These are phyloP conservation scores for Theristicus caerulescens DNA, from an alignment of 2,113 vertebrate species.

Conservation along the genomic window DNA sequence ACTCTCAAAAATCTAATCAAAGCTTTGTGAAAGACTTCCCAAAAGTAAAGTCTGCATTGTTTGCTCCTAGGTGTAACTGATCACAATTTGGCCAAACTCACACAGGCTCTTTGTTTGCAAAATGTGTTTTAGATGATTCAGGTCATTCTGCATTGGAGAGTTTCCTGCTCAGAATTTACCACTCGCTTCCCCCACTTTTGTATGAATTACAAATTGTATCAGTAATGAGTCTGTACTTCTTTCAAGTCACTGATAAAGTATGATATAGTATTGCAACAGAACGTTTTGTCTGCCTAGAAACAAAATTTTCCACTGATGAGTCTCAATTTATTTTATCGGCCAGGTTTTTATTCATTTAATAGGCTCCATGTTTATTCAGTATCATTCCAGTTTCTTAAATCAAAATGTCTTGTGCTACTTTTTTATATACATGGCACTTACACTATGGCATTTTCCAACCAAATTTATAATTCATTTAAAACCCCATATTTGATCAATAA, in stretches of 20 bases:
- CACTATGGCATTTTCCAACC: background rate
- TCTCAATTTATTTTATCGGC: background rate
- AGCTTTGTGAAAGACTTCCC: background rate
- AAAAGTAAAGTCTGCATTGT: background rate
- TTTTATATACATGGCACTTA: background rate
- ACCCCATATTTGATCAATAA: background rate
- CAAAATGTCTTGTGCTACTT: background rate
- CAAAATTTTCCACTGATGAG: background rate
- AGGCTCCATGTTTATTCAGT: background rate
- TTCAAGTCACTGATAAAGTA: background rate
- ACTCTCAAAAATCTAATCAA: background rate
- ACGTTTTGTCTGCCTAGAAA: slow-evolving; percentile 35
- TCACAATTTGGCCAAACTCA: background rate
- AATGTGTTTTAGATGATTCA: background rate
- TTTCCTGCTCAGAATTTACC: background rate
- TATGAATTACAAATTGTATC: background rate
- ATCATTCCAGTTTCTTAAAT: background rate
- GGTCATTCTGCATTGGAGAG: background rate
- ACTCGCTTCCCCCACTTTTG: background rate
- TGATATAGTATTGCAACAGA: background rate
- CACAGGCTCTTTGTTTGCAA: background rate
- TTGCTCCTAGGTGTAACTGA: background rate
- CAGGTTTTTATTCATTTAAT: background rate
- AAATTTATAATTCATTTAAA: background rate
- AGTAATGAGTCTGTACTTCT: background rate